These are phyloP conservation scores for Campoplex nolae DNA, from an alignment of 2,888 invertebrate genomes.

Conservation along the genomic window DNA sequence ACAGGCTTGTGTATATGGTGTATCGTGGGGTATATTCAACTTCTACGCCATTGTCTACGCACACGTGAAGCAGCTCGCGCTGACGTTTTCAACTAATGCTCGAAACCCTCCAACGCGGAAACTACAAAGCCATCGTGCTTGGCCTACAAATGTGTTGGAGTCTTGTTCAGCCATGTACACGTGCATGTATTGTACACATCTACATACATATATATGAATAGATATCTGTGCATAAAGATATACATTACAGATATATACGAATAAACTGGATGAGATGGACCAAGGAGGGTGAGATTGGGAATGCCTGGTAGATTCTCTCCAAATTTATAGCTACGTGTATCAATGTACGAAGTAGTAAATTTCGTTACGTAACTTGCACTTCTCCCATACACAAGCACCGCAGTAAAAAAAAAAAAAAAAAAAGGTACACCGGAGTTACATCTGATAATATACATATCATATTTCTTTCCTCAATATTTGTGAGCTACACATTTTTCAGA, in stretches of 20 bases:
- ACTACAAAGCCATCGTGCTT: conserved; percentile 65
- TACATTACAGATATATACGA: background rate
- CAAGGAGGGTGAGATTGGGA: conserved; percentile 38
- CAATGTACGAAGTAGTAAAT: conserved; percentile 57
- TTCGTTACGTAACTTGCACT: conserved; percentile 47
- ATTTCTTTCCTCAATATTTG: conserved; percentile 10
- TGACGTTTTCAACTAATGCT: conserved; percentile 73
- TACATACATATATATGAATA: too few relatives aligned
- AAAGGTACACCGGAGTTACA: conserved; percentile 21
- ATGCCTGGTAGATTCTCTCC: conserved; percentile 50
- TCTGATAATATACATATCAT: conserved; percentile 29
- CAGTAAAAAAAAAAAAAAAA: conserved; percentile 33
- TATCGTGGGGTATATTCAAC: conserved; percentile 56
- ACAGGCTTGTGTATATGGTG: conserved; percentile 27
- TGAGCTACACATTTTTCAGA: conserved; percentile 3
- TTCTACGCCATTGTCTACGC: conserved; percentile 76
- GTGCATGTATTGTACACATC: background rate
- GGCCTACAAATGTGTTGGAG: conserved; percentile 43
- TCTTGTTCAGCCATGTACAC: background rate
- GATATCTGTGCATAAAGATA: background rate
- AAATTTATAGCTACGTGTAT: conserved; percentile 56
- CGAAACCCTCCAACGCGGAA: conserved; percentile 63
- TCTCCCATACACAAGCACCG: conserved; percentile 9
- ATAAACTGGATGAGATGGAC: conserved; percentile 36
- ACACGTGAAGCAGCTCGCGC: conserved; percentile 74